phyloP scores from a whole-genome alignment of 2,113 vertebrate species.

The Nansenia antarctica region DNA sequence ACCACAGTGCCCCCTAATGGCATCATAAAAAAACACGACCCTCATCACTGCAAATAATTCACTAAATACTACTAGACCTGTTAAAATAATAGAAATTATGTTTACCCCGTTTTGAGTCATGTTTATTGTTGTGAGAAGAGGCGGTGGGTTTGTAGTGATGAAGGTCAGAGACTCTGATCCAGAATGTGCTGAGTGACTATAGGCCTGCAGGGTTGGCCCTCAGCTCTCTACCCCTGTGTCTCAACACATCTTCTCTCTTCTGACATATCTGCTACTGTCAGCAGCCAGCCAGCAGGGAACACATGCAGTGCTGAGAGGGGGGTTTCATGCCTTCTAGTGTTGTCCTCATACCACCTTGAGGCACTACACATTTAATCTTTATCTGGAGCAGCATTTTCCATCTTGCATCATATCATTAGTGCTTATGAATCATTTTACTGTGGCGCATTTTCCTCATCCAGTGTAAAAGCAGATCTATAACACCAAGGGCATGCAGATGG shows the following conservation, averaged over 20 bases:
- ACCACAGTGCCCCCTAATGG: constrained; percentile 48
- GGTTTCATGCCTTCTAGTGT: neutral
- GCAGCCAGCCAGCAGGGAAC: constrained; percentile 14
- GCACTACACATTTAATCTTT: neutral
- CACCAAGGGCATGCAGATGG: too few relatives aligned
- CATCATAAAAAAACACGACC: too few relatives aligned
- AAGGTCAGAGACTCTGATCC: neutral
- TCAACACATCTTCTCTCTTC: constrained; percentile 10
- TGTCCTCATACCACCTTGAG: too few relatives aligned
- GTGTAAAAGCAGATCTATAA: too few relatives aligned
- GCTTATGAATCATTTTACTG: too few relatives aligned
- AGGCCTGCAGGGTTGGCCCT: neutral
- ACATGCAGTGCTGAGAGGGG: constrained; percentile 22
- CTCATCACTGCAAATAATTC: too few relatives aligned
- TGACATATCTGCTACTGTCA: constrained; percentile 16
- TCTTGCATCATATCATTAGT: too few relatives aligned
- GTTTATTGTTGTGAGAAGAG: neutral
- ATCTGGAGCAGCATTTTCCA: neutral
- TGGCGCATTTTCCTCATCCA: too few relatives aligned
- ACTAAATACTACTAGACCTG: too few relatives aligned
- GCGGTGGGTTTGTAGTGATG: neutral
- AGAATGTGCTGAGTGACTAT: neutral
- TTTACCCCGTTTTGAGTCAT: neutral
- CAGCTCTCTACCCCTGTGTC: constrained; percentile 13
- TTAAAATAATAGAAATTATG: too few relatives aligned